These are phyloP conservation scores for Pangasius larnaudii DNA, from an alignment of 2,797 vertebrate genomes.

Conservation along the genomic window DNA sequence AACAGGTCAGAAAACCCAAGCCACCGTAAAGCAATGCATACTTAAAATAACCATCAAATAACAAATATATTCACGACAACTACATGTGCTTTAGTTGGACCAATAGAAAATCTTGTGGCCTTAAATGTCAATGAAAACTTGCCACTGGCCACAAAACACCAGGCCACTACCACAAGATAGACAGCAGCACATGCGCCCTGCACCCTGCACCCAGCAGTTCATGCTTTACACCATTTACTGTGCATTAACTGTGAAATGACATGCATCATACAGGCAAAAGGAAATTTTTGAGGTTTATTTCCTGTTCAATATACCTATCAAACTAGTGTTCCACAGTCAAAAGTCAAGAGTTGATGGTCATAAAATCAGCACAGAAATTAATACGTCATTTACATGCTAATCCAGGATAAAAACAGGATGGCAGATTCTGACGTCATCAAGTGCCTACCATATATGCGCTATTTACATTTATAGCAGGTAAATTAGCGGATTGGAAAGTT, in stretches of 20 bases:
- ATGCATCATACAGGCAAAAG: not conserved
- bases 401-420: not conserved
- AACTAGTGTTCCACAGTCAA: not conserved
- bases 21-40: not conserved
- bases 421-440: not conserved
- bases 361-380: not conserved
- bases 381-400: not conserved
- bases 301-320: not conserved
- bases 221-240: not conserved
- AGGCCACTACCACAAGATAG: constrained; percentile 34
- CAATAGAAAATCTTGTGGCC: constrained; percentile 64
- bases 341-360: not conserved
- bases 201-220: not conserved
- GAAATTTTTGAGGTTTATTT: not conserved
- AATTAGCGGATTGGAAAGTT: not conserved
- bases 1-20: not conserved
- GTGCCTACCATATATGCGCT: too few relatives aligned
- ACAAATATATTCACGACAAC: not conserved
- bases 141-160: constrained; percentile 40
- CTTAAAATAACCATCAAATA: not conserved
- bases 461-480: too few relatives aligned
- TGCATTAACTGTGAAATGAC: not conserved
- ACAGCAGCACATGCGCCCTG: constrained; percentile 48
- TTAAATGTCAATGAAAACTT: constrained; percentile 66
- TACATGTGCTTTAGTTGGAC: constrained; percentile 33